Evolutionary conservation across 2,113 vertebrate genomes (phyloP), one percentile per base, ranked within the genome.

Genomic region (Canis aureus): DNA sequence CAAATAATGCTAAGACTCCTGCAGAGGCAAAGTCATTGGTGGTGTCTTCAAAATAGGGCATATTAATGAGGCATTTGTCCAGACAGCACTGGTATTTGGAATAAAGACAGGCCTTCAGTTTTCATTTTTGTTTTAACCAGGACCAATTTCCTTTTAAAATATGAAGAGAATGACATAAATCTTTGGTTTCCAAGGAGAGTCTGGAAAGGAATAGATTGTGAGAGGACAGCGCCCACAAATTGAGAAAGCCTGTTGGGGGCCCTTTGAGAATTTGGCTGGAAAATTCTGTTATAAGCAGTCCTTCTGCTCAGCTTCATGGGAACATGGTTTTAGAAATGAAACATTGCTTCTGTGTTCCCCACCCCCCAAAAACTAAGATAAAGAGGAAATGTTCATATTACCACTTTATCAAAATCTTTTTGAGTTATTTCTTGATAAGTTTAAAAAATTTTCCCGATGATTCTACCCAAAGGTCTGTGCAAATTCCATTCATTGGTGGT

Each of bases 151-250:
- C 73, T 96, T 98, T 97, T 96, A 88, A 96, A 95, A 97, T 94
- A 95, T 96, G 85, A 97, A 96, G 43, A 97, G 64, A 97, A 83
- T 97, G 95, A 95, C 97, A 96, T 96, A 97, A 92, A 84, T 97
- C 96, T 97, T 97, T 96, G 96, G 97, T 97, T 97, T 98, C 97
- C 97, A 98, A 98, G 96, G 95, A 97, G 94, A 97, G 79, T 96
- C 81, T 97, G 97, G 91, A 98, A 97, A 97, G 92, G 79, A 96
- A 88, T 97, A 96, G 96, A 97, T 96, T 96, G 84, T 96, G 96
- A 94, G 95, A 96, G 94, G 97, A 95, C 85, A 97, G 95, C 3
- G 57, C 97, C 95, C 96, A 98, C 97, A 97, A 98, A 97, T 95
- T 94, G 97, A 97, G 95, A 98, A 97, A 97, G 78, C 84, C 97